Conservation (phyloP, 2,888 invertebrate genomes). For the Pachymerium ferrugineum region DNA sequence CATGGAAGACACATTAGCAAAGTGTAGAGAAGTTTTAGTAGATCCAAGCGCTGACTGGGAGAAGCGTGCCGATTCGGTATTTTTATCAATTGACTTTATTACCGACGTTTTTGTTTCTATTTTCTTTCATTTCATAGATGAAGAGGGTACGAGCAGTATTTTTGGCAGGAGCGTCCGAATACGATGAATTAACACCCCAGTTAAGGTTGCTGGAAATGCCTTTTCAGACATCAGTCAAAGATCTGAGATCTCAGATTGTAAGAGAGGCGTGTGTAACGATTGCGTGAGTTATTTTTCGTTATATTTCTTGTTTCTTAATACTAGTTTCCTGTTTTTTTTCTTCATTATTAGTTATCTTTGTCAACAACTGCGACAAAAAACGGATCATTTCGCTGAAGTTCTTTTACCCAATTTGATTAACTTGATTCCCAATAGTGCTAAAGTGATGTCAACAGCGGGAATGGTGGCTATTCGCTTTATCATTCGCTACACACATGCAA, state of each 20-base stretch:
- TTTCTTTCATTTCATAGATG: slow-evolving; percentile 55
- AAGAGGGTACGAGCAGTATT: slow-evolving; percentile 79
- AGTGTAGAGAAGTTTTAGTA: slow-evolving; percentile 66
- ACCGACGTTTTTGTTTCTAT: neutral
- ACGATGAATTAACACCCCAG: slow-evolving; percentile 65
- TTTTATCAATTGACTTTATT: slow-evolving; percentile 43
- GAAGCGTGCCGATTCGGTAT: slow-evolving; percentile 82
- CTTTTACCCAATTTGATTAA: slow-evolving; percentile 77
- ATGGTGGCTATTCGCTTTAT: slow-evolving; percentile 80
- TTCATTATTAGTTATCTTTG: slow-evolving; percentile 59
- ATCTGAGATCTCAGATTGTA: slow-evolving; percentile 87
- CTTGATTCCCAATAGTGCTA: slow-evolving; percentile 91
- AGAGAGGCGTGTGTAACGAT: slow-evolving; percentile 93
- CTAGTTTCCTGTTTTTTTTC: neutral
- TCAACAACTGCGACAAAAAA: slow-evolving; percentile 71
- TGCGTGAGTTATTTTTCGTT: slow-evolving; percentile 55
- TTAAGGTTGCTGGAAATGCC: slow-evolving; percentile 74
- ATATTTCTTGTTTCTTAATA: neutral
- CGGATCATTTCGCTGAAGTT: slow-evolving; percentile 78
- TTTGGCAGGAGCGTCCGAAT: slow-evolving; percentile 71
- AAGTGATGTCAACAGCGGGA: slow-evolving; percentile 86
- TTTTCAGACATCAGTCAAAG: slow-evolving; percentile 74
- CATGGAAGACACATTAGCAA: slow-evolving; percentile 71
- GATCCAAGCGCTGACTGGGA: slow-evolving; percentile 89
- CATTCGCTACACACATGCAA: slow-evolving; percentile 73